Percentiles rank a stretch among this genome's conserved stretches.
Conservation (phyloP, 1,140 invertebrate species). For the Augochlora pura region DNA sequence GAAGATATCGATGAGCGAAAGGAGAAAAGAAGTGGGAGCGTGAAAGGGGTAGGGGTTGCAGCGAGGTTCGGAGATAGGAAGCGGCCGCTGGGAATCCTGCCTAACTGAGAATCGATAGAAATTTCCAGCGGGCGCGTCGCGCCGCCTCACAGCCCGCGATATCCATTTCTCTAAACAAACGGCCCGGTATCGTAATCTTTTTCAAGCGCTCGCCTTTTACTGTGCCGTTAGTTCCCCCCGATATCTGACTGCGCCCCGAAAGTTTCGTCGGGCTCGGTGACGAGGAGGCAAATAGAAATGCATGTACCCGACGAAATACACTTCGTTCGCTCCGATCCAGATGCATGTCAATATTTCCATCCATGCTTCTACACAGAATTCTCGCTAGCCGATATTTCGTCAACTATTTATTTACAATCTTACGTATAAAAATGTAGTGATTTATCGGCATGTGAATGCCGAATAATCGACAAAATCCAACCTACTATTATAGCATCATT, state of each 20-base stretch:
- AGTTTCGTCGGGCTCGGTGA: constrained; percentile 43
- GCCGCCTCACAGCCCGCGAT: constrained; percentile 38
- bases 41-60: neutral
- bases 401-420: no score
- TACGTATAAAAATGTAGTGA: no score
- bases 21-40: constrained; percentile 13
- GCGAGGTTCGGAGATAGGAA: constrained; percentile 21
- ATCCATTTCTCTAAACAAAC: constrained; percentile 59
- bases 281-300: constrained; percentile 37
- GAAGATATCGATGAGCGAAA: constrained; percentile 35
- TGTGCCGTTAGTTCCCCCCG: constrained; percentile 52
- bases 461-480: no score
- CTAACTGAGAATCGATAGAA: constrained; percentile 65
- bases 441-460: no score
- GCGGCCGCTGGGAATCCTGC: constrained; percentile 40
- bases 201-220: constrained; percentile 42
- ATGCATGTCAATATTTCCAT: neutral
- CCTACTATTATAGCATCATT: no score
- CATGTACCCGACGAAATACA: neutral
- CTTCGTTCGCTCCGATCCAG: neutral
- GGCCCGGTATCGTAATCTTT: constrained; percentile 61
- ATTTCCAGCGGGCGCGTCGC: constrained; percentile 50
- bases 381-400: no score
- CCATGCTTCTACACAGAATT: no score
- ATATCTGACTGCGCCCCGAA: constrained; percentile 44